Evolutionary conservation across 2,797 vertebrate species (phyloP), one percentile per base, ranked within the genome.

Genomic region (Pogoniulus pusillus): DNA sequence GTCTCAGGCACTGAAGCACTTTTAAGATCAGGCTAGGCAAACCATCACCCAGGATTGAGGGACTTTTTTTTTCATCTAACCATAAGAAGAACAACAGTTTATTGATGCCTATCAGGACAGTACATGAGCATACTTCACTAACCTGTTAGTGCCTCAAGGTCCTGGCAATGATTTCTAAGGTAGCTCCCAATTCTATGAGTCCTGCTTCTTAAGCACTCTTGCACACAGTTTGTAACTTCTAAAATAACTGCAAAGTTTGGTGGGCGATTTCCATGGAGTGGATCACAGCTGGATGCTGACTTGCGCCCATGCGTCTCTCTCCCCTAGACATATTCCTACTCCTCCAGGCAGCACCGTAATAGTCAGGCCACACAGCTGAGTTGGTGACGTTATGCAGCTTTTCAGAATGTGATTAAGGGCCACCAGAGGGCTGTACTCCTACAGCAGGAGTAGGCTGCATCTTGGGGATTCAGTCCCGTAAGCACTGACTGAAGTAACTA

Each of bases 341-440:
- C 57, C 10, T 59, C 34, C 12, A 66, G 41, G 47, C 64, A 89
- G 27, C 8, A 55, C 14, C 26, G 29, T 8, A 16, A 53, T 8
- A 3, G 7, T 10, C 51, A 82, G 6, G 29, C 30, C 30, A 14
- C 30, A 79, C 22, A 59, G 30, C 1, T 7, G 20, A 68, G n/a
- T n/a, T 85, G 27, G 14, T 59, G 35, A 16, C 2, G 5, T 71
- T 29, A 47, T 3, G 8, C 43, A 57, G 41, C 4, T 79, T 7
- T 43, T 58, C 11, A 26, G 16, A 49, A 30, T 2, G 1, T 3
- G 4, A 29, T 30, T 29, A 58, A 10, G 55, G 11, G 18, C 93
- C 94, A 93, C 78, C 73, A 95, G 87, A 95, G 90, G 87, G 85
- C 93, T 92, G 78, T 58, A 92, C 54, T 34, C 34, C 62, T 59